Evolutionary conservation across 1,140 invertebrate species (phyloP), one percentile per base, ranked within the genome.

Genomic region (Scaptomyza pallida): DNA sequence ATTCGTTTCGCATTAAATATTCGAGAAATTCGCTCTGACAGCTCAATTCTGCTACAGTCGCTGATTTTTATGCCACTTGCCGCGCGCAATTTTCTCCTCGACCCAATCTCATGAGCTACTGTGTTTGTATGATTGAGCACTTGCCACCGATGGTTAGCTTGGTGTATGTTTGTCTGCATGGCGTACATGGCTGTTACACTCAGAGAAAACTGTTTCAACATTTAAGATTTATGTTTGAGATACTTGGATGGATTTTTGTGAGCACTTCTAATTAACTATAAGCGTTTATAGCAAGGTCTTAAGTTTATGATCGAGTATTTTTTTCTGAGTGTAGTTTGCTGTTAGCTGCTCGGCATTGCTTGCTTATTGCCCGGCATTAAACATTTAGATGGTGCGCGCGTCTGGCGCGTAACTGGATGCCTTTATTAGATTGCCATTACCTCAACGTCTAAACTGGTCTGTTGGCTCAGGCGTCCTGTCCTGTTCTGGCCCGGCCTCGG

Each of bases 51-150:
- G 72, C 67, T 67, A 60, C 61, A 80, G 57, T 57, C 61, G 76
- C 63, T 81, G 78, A 81, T 81, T 81, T 80, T 81, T 81, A 81
- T 81, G 69, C 69, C 78, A 81, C 69, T 81, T 81, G 62, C 69
- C 62, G 68, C 60, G 68, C 60, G 56, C 72, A 67, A 70, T 75
- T 75, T 71, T 64, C 68, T 19, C 37, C 26, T 30, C 26, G 30
- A 19, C 43, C 19, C 26, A 30, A 30, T 30, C 67, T 35, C 44
- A 30, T 19, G 41, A 26, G 33, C n/a, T 73, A 21, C 45, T 81
- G 73, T 73, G 78, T 77, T 78, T 73, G 54, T 69, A 75, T 80
- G 77, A 80, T 80, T 80, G 77, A 80, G 77, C 68, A 68, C 65
- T 75, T 69, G 77, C 63, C 73, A 21, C 41, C 41, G 33, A 37